phyloP scores from a whole-genome alignment of 2,888 invertebrate genomes.

The Rotaria sp. region DNA sequence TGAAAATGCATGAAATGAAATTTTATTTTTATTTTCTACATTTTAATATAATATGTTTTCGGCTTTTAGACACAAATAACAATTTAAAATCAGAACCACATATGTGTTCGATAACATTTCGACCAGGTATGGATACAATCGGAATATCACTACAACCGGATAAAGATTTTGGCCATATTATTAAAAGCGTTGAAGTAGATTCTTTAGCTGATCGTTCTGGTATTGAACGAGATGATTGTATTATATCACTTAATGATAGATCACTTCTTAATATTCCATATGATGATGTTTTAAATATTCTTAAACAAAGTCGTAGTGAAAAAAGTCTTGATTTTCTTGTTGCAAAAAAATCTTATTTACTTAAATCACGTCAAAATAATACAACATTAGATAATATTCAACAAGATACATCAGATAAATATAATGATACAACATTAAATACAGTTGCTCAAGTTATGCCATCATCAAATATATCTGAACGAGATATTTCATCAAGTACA shows the following conservation, averaged over 20 bases:
- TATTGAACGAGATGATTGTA: slow-evolving; percentile 21
- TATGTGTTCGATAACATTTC: neutral
- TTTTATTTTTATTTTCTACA: neutral
- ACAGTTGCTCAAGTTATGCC: neutral
- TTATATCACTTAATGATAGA: neutral
- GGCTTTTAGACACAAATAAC: neutral
- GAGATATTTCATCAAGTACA: neutral
- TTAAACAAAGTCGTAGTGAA: neutral
- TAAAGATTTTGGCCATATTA: slow-evolving; percentile 21
- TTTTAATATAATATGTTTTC: neutral
- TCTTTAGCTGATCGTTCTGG: neutral
- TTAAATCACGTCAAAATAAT: neutral
- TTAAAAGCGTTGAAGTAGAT: neutral
- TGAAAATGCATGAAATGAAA: neutral
- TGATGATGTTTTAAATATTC: neutral
- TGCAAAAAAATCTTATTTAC: slow-evolving; percentile 3
- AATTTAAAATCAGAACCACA: neutral
- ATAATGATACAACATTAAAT: neutral
- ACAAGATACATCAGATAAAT: neutral
- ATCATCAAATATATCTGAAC: neutral
- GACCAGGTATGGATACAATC: neutral
- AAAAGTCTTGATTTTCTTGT: neutral
- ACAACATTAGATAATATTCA: neutral
- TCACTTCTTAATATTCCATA: neutral
- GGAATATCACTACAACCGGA: neutral